These are phyloP conservation scores for Drosophila persimilis DNA, from an alignment of 1,140 invertebrate species.

Conservation along the genomic window DNA sequence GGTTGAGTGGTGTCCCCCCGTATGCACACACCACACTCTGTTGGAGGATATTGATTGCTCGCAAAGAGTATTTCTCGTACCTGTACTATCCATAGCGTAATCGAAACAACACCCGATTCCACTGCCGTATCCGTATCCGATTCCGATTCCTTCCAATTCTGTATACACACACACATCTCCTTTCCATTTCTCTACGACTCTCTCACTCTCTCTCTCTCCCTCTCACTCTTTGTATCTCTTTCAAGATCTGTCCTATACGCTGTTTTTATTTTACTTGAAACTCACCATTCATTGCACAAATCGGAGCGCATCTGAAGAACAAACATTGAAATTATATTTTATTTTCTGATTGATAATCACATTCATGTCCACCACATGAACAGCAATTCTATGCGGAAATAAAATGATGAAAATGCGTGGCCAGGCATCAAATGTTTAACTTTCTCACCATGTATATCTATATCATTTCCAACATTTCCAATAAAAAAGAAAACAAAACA, in stretches of 20 bases:
- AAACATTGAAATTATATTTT: slow-evolving; percentile 35
- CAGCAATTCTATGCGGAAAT: slow-evolving; percentile 22
- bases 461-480: slow-evolving; percentile 43
- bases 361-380: background rate
- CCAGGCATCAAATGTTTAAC: slow-evolving; percentile 75
- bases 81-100: slow-evolving; percentile 6
- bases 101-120: slow-evolving; percentile 40
- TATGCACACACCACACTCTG: slow-evolving; percentile 14
- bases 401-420: slow-evolving; percentile 76
- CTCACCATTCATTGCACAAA: slow-evolving; percentile 55
- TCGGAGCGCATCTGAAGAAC: slow-evolving; percentile 31
- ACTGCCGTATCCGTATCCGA: slow-evolving; percentile 43
- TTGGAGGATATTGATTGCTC: slow-evolving; percentile 12
- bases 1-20: slow-evolving; percentile 21
- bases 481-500: slow-evolving; percentile 19
- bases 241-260: slow-evolving; percentile 43
- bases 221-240: slow-evolving; percentile 32
- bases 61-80: slow-evolving; percentile 19
- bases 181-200: slow-evolving; percentile 6
- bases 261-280: slow-evolving; percentile 36
- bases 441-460: slow-evolving; percentile 50
- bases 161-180: slow-evolving; percentile 30
- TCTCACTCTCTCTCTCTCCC: slow-evolving; percentile 2
- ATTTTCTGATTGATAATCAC: slow-evolving; percentile 24
- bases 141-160: slow-evolving; percentile 36